These are phyloP conservation scores for Slavum lentiscoides DNA, from an alignment of 2,888 invertebrate species.

Conservation along the genomic window DNA sequence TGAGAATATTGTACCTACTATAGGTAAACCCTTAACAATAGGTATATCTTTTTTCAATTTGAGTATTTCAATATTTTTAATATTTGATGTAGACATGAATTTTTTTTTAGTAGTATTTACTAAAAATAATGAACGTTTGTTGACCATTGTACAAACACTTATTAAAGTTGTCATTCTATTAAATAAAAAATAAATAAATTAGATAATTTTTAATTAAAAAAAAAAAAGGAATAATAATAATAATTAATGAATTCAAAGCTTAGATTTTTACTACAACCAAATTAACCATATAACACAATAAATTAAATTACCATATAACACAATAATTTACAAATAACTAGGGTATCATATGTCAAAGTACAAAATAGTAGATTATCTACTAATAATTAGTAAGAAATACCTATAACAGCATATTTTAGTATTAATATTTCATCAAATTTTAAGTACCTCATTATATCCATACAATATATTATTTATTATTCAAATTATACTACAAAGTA, in stretches of 20 bases:
- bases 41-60: slow-evolving; percentile 38
- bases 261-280: too few species aligned
- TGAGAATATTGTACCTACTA: slow-evolving; percentile 58
- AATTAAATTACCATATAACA: too few species aligned
- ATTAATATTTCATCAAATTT: too few species aligned
- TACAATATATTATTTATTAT: too few species aligned
- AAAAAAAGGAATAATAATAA: background rate
- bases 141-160: background rate
- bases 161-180: background rate
- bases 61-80: background rate
- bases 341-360: too few species aligned
- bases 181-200: background rate
- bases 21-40: slow-evolving; percentile 59
- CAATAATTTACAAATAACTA: too few species aligned
- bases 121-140: background rate
- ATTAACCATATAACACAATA: too few species aligned
- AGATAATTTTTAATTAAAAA: background rate
- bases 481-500: too few species aligned
- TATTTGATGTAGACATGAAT: slow-evolving; percentile 1
- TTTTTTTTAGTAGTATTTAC: slow-evolving; percentile 23
- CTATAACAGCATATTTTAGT: too few species aligned
- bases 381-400: too few species aligned
- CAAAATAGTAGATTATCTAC: too few species aligned
- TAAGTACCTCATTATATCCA: too few species aligned
- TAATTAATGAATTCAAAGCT: background rate